Conservation (phyloP, 1,140 invertebrate species). For the Daktulosphaira vitifoliae region DNA sequence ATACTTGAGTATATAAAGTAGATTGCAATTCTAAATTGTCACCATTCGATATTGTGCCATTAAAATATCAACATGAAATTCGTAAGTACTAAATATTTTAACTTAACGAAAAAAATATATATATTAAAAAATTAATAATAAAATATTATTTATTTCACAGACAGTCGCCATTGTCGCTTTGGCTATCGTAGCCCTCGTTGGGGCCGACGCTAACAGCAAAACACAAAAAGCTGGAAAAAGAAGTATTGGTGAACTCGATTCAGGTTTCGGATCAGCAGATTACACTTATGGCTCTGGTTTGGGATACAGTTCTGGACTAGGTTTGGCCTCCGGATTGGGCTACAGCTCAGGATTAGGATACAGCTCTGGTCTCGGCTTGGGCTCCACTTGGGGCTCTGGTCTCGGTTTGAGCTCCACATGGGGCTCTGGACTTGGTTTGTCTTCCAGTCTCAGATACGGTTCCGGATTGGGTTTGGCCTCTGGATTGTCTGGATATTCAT, state of each 20-base stretch:
- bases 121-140: too few relatives aligned
- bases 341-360: background rate
- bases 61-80: background rate
- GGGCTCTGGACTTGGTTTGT: background rate
- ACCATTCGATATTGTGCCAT: background rate
- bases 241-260: background rate
- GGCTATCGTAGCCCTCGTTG: slow-evolving; percentile 7
- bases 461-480: background rate
- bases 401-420: background rate
- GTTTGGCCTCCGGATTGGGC: background rate
- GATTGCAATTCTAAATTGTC: background rate
- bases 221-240: background rate
- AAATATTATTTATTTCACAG: background rate
- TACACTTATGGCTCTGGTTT: too few relatives aligned
- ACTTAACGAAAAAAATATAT: too few relatives aligned
- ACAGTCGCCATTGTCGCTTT: background rate
- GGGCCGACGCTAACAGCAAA: background rate
- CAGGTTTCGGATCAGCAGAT: too few relatives aligned
- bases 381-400: background rate
- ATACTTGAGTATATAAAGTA: background rate
- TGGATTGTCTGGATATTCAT: background rate
- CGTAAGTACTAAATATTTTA: slow-evolving; percentile 16
- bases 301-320: too few relatives aligned
- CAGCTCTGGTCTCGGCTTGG: background rate
- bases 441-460: background rate